A percentile compares a stretch with the other conserved stretches of the same genome.
Evolutionary conservation across 2,888 invertebrate genomes (phyloP).

Genomic region (Drepana falcataria): DNA sequence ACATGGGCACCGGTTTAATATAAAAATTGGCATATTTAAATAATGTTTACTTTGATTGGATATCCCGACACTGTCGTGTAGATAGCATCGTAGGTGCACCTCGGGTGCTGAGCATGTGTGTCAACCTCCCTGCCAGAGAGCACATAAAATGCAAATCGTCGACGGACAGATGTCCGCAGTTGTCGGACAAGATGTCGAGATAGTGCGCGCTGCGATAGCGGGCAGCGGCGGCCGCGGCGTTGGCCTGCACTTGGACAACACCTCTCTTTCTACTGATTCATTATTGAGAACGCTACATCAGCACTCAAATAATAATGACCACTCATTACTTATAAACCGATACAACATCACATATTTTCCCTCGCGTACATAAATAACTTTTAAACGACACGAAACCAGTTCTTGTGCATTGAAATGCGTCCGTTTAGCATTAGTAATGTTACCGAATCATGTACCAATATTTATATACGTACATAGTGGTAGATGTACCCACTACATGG

Average conservation of each 20-base stretch:
- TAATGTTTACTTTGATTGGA: no score
- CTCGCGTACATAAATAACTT: not conserved
- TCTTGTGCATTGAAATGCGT: not conserved
- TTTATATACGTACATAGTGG: not conserved
- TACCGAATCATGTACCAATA: not conserved
- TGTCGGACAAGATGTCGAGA: constrained; percentile 19
- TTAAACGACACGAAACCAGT: not conserved
- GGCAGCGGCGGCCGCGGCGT: constrained; percentile 4
- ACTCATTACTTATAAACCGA: not conserved
- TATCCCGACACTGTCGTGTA: no score
- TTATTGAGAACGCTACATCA: no score
- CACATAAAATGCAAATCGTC: constrained; percentile 5
- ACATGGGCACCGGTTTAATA: no score
- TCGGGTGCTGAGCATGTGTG: no score
- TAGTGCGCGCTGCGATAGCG: constrained; percentile 7
- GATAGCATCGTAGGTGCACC: no score
- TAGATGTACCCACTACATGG: not conserved
- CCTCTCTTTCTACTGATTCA: no score
- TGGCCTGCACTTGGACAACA: not conserved
- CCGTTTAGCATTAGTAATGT: not conserved
- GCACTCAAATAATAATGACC: not conserved
- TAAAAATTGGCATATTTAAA: no score
- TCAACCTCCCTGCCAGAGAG: no score
- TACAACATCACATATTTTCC: not conserved
- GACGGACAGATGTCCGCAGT: constrained; percentile 14